Percentiles rank a stretch among this genome's conserved stretches.
These are phyloP conservation scores for Blomia tropicalis DNA, from an alignment of 2,888 invertebrate species.

Conservation along the genomic window DNA sequence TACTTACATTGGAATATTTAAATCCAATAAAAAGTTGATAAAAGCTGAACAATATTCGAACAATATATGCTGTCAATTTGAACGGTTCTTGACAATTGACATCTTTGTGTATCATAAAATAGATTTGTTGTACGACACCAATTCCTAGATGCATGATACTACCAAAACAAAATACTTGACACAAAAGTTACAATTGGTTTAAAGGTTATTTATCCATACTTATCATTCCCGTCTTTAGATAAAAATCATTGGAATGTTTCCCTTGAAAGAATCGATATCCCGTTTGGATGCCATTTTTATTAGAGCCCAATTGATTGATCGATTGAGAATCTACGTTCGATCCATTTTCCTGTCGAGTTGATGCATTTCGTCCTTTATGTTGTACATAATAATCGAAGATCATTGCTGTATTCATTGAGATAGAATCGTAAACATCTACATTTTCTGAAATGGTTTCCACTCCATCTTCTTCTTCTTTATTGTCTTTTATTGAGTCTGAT, in stretches of 20 bases:
- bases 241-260: conserved; percentile 55
- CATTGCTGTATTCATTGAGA: background rate
- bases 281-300: conserved; percentile 12
- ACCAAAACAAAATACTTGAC: conserved; percentile 57
- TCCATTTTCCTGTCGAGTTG: background rate
- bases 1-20: conserved; percentile 59
- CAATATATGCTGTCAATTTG: conserved; percentile 47
- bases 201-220: conserved; percentile 39
- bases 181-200: background rate
- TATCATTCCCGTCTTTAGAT: conserved; percentile 54
- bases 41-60: conserved; percentile 57
- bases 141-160: conserved; percentile 57
- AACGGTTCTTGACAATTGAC: conserved; percentile 43
- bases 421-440: background rate
- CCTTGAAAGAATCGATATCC: conserved; percentile 36
- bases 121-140: conserved; percentile 50
- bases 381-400: conserved; percentile 8
- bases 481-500: background rate
- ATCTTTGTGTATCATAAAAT: conserved; percentile 42
- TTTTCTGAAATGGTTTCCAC: background rate
- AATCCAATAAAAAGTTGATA: conserved; percentile 60
- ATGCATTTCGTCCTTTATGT: background rate
- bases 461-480: background rate
- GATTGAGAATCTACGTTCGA: background rate
- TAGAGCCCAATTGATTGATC: background rate